Percentiles rank a stretch among this genome's conserved stretches.
Conservation (phyloP, 2,113 vertebrate species). For the Amphiprion percula region DNA sequence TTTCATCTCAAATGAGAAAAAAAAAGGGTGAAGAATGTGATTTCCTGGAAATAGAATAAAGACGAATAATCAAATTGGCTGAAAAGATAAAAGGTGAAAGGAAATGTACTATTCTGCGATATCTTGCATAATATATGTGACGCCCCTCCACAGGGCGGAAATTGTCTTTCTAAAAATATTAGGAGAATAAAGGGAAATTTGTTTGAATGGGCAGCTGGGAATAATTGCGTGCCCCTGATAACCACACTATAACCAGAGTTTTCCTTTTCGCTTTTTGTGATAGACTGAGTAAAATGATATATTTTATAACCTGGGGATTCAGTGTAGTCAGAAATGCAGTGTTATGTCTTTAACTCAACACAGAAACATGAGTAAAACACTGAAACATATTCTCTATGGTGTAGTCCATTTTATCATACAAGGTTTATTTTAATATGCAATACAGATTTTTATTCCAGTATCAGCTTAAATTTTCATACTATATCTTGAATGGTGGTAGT, state of each 20-base stretch:
- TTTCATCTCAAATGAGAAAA: neutral
- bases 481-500: too few relatives aligned
- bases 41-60: conserved; percentile 43
- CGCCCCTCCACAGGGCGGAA: conserved; percentile 55
- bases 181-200: conserved; percentile 48
- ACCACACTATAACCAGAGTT: neutral
- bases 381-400: neutral
- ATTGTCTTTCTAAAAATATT: conserved; percentile 75
- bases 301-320: neutral
- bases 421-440: too few relatives aligned
- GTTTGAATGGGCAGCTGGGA: conserved; percentile 45
- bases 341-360: neutral
- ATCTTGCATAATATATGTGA: conserved; percentile 73
- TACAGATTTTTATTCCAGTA: too few relatives aligned
- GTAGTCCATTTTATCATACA: neutral
- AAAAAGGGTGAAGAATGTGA: conserved; percentile 3
- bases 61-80: conserved; percentile 47
- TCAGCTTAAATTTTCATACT: too few relatives aligned
- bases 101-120: conserved; percentile 43
- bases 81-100: conserved; percentile 56
- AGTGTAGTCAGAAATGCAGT: neutral
- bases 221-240: conserved; percentile 27
- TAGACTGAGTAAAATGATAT: neutral
- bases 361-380: neutral
- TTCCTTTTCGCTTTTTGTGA: neutral